Conservation (phyloP, 2,888 invertebrate genomes). For the Amblyjoppa fuscipennis region DNA sequence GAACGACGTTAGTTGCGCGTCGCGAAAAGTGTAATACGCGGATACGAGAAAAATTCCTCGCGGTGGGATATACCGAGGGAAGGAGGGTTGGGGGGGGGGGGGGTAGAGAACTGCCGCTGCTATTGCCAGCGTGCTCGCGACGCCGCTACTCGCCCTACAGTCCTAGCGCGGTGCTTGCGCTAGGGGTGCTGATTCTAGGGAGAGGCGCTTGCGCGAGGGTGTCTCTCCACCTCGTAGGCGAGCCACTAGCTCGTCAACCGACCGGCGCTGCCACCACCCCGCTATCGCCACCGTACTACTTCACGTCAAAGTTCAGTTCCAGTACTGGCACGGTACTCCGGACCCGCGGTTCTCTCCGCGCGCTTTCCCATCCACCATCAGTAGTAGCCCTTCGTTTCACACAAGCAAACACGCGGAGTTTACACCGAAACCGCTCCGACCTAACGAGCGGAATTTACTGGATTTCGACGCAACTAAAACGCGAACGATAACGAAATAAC, state of each 20-base stretch:
- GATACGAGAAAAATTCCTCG: conserved; percentile 58
- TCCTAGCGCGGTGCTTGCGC: conserved; percentile 9
- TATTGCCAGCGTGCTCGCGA: conserved; percentile 18
- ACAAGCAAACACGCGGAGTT: conserved; percentile 35
- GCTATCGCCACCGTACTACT: conserved; percentile 76
- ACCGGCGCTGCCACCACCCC: conserved; percentile 81
- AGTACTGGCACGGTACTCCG: conserved; percentile 83
- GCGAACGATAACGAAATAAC: neutral
- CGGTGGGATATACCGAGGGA: conserved; percentile 26
- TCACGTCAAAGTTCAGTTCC: conserved; percentile 82
- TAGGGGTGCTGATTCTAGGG: conserved; percentile 67
- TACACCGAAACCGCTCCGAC: neutral
- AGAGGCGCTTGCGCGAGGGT: conserved; percentile 74
- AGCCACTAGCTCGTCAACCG: conserved; percentile 73
- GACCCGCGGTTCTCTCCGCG: conserved; percentile 78
- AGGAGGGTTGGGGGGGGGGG: conserved; percentile 23
- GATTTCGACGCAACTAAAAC: conserved; percentile 4
- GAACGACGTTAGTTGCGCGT: conserved; percentile 12
- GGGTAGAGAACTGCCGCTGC: conserved; percentile 4
- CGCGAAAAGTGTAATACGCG: conserved; percentile 42
- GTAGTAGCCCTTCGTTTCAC: conserved; percentile 26
- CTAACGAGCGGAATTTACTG: neutral
- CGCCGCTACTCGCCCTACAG: conserved; percentile 11
- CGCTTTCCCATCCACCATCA: conserved; percentile 37
- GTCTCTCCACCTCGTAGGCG: conserved; percentile 71